Evolutionary conservation across 2,888 invertebrate species (phyloP).

Genomic region (Leptinotarsa peninsularis): DNA sequence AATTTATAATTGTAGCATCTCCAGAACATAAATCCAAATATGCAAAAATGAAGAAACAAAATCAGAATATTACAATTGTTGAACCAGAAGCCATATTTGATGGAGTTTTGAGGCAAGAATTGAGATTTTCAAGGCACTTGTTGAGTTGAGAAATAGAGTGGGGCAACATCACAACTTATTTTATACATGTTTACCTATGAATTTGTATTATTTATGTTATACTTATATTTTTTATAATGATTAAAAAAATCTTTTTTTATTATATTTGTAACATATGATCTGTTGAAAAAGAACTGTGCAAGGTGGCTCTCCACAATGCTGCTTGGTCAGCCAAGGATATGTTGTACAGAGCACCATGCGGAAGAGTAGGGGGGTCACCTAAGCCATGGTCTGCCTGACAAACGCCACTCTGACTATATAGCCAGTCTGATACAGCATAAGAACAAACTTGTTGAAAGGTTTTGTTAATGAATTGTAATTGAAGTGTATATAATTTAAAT

Average conservation of each 20-base stretch:
- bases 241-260: neutral
- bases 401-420: too few relatives aligned
- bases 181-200: neutral
- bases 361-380: too few relatives aligned
- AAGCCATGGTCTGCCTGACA: too few relatives aligned
- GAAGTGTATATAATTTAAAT: neutral
- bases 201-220: neutral
- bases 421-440: too few relatives aligned
- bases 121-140: slow-evolving; percentile 53
- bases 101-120: slow-evolving; percentile 62
- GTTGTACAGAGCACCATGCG: too few relatives aligned
- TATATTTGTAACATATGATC: too few relatives aligned
- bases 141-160: slow-evolving; percentile 24
- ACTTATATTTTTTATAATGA: neutral
- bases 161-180: neutral
- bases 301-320: too few relatives aligned
- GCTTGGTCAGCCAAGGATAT: too few relatives aligned
- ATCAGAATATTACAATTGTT: slow-evolving; percentile 55
- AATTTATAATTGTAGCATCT: slow-evolving; percentile 56
- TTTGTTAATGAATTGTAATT: slow-evolving; percentile 1
- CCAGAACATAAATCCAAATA: slow-evolving; percentile 59
- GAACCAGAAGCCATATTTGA: slow-evolving; percentile 64
- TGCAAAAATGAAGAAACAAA: slow-evolving; percentile 56
- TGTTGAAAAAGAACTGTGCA: neutral
- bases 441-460: neutral